Base-by-base conservation (phyloP, 2,888 invertebrate species). In the Xylophagus ater region DNA sequence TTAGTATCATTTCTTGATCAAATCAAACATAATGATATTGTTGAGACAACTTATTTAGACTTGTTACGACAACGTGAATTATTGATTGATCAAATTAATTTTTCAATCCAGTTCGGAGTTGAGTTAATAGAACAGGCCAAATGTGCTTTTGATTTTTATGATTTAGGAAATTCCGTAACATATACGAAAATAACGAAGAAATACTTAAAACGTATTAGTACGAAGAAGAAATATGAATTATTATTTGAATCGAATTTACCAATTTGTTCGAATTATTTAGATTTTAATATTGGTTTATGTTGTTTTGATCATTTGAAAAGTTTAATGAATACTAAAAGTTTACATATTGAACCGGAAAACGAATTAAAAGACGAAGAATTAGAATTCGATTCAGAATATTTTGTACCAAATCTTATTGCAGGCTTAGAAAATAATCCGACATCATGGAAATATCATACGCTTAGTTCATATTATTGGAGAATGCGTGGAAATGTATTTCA, bases 391-490 rank as follows among this genome's bases (percentile, higher is more conserved):
- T 41, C 44, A 1, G 43, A 40, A 1, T 32, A 40, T 31, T 49
- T 46, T 5, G 15, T 49, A 3, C 39, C 45, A 3, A 47, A 33
- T 20, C 33, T 53, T 10, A 36, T 47, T 12, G 53, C 55, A 13
- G 60, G 59, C 1, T 45, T 56, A 7, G 38, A 41, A 28, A 54
- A 55, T 12, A 53, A 53, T 29, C 59, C 59, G 3, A 44, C 47
- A 2, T 60, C 60, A 1, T 63, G 63, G 63, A 59, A 59, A 33
- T 59, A 56, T 35, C 58, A 62, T 39, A 58, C 60, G 4, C 35
- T 63, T 2, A 54, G 56, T 41, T 63, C 63, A 1, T 62, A 59
- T 34, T 63, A 59, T 40, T 63, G 62, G 62, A 58, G 63, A 0
- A 54, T 61, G 51, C 53, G 52, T 3, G 63, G 62, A 8, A 55